These are phyloP conservation scores for Leucoptera coffeella DNA, from an alignment of 2,888 invertebrate species.

Conservation along the genomic window DNA sequence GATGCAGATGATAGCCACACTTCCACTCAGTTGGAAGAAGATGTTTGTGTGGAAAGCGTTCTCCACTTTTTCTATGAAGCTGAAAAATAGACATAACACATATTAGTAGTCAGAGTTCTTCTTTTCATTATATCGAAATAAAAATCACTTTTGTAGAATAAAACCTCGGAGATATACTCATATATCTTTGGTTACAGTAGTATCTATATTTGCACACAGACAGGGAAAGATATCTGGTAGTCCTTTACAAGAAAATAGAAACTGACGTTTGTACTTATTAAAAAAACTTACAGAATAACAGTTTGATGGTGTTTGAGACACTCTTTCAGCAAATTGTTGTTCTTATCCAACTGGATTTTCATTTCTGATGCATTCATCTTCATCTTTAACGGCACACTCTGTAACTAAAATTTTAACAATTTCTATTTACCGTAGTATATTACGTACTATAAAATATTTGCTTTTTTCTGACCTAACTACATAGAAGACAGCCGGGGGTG, in stretches of 20 bases:
- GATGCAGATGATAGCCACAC: conserved; percentile 37
- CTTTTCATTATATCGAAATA: not conserved
- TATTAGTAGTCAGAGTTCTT: not conserved
- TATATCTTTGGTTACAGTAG: too few species aligned
- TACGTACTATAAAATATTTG: too few species aligned
- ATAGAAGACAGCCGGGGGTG: too few species aligned
- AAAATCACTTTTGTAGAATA: too few species aligned
- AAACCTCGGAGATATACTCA: too few species aligned
- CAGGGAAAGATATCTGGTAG: too few species aligned
- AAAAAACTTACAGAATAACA: conserved; percentile 17
- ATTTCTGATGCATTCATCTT: conserved; percentile 9
- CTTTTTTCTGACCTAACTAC: too few species aligned
- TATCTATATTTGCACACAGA: too few species aligned
- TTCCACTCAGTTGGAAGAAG: conserved; percentile 46
- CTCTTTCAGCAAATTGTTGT: conserved; percentile 17
- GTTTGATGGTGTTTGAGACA: conserved; percentile 30
- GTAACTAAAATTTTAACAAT: too few species aligned
- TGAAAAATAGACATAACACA: conserved; percentile 18
- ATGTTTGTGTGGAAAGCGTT: conserved; percentile 41
- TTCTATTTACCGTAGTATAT: too few species aligned
- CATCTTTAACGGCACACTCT: conserved; percentile 10
- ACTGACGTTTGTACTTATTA: too few species aligned
- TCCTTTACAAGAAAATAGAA: too few species aligned
- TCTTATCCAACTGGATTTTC: conserved; percentile 10
- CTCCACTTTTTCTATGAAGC: conserved; percentile 35